Evolutionary conservation across 2,888 invertebrate species (phyloP), one percentile per base, ranked within the genome.

Genomic region (Scaptomyza reducta): DNA sequence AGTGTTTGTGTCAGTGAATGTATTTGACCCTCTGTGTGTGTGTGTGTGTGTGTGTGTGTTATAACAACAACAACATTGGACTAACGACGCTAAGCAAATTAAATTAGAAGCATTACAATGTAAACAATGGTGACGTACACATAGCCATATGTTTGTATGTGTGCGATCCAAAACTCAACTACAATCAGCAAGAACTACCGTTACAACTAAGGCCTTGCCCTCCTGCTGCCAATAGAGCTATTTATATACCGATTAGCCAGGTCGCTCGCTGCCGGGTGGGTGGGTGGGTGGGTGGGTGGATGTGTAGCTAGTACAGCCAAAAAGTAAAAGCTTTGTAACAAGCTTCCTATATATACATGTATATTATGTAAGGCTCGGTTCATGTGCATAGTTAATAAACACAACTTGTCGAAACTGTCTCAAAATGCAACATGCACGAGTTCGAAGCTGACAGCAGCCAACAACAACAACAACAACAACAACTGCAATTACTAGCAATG

Each of bases 171-270:
- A 50, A 35, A 4, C 13, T 13, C 22, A 41, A 59, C 6, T 22
- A 31, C 33, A 41, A 51, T 9, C 18, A 53, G 9, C 44, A 60
- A 38, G 18, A 62, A 57, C 33, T 46, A 51, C 60, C 54, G 29
- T 54, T 61, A 65, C 45, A 58, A 41, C 27, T 53, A 41, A 10
- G 35, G 33, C 18, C 14, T 29, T 18, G 18, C 49, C 47, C 40
- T 47, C 57, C 22, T 27, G 45, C 55, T 47, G 75, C 40, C 44
- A 18, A 11, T 31, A n/a, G n/a, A 42, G 47, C 80, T 79, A 83
- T 79, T 80, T 80, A 61, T 80, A 77, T 54, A 65, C 41, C 53
- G 62, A 82, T 79, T 79, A 65, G 77, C 47, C 62, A 62, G 65
- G 58, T 63, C 53, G 50, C 16, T 25, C 14, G 46, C 22, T 35